Evolutionary conservation across 2,888 invertebrate species (phyloP).

Genomic region (Mythimna pallens): DNA sequence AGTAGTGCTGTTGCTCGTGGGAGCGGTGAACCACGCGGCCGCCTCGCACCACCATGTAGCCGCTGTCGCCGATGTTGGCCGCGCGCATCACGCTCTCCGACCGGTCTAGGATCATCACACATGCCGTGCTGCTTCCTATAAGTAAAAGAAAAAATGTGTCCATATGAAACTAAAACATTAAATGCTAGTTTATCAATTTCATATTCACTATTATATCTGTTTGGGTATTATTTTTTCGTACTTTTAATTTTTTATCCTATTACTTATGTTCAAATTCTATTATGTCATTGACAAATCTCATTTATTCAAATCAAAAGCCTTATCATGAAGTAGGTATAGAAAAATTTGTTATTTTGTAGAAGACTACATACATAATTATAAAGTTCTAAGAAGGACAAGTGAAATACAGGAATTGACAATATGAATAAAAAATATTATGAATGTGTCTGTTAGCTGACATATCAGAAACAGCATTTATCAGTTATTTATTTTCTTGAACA

Average conservation of each 20-base stretch:
- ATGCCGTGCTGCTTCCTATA: constrained; percentile 99
- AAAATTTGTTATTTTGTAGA: neutral
- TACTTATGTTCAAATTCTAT: neutral
- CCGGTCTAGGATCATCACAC: constrained; percentile 97
- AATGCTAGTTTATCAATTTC: too few relatives aligned
- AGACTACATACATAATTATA: neutral
- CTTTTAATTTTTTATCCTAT: neutral
- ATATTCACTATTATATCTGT: too few relatives aligned
- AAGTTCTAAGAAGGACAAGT: neutral
- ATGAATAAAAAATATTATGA: constrained; percentile 19
- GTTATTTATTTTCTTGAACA: constrained; percentile 38
- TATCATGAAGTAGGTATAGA: neutral
- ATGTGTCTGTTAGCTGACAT: neutral
- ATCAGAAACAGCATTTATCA: constrained; percentile 40
- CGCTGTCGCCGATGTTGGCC: constrained; percentile 99
- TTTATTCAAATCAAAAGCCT: neutral
- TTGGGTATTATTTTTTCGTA: too few relatives aligned
- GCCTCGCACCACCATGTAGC: constrained; percentile 97
- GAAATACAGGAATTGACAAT: neutral
- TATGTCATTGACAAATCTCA: neutral
- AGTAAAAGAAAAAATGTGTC: constrained; percentile 33
- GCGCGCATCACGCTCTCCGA: constrained; percentile 97
- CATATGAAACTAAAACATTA: neutral
- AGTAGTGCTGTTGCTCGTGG: constrained; percentile 99
- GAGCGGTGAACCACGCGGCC: constrained; percentile 97